phyloP scores from a whole-genome alignment of 2,888 invertebrate genomes.

The Acleris literana region DNA sequence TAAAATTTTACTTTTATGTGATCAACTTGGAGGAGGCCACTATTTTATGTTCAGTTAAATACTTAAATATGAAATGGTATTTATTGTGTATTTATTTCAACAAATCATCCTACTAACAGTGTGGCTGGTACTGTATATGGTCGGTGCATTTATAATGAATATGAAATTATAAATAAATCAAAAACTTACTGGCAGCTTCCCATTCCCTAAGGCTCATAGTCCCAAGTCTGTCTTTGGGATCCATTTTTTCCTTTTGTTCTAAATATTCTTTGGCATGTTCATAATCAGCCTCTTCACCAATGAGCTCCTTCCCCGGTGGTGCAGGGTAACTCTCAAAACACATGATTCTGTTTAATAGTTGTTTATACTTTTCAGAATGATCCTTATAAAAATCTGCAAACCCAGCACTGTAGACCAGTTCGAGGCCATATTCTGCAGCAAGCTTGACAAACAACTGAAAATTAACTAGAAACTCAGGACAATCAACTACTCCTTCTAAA shows the following conservation, averaged over 20 bases:
- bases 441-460: slow-evolving; percentile 92
- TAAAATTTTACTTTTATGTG: too few relatives aligned
- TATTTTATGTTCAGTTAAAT: too few relatives aligned
- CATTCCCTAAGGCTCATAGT: slow-evolving; percentile 95
- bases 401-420: slow-evolving; percentile 86
- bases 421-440: slow-evolving; percentile 88
- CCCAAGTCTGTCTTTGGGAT: slow-evolving; percentile 84
- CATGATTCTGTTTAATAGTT: slow-evolving; percentile 89
- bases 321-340: slow-evolving; percentile 93
- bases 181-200: slow-evolving; percentile 94
- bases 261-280: slow-evolving; percentile 86
- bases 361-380: slow-evolving; percentile 71
- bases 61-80: too few relatives aligned
- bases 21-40: too few relatives aligned
- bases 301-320: slow-evolving; percentile 75
- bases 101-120: too few relatives aligned
- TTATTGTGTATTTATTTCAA: too few relatives aligned
- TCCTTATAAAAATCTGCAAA: slow-evolving; percentile 92
- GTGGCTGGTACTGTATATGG: too few relatives aligned
- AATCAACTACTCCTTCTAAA: slow-evolving; percentile 97
- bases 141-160: too few relatives aligned
- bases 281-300: slow-evolving; percentile 87
- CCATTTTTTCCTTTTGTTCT: slow-evolving; percentile 64
- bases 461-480: slow-evolving; percentile 98
- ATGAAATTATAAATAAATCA: not conserved